A percentile compares a stretch with the other conserved stretches of the same genome.
These are phyloP conservation scores for Chromoteleia sp. DNA, from an alignment of 2,888 invertebrate genomes.

Conservation along the genomic window DNA sequence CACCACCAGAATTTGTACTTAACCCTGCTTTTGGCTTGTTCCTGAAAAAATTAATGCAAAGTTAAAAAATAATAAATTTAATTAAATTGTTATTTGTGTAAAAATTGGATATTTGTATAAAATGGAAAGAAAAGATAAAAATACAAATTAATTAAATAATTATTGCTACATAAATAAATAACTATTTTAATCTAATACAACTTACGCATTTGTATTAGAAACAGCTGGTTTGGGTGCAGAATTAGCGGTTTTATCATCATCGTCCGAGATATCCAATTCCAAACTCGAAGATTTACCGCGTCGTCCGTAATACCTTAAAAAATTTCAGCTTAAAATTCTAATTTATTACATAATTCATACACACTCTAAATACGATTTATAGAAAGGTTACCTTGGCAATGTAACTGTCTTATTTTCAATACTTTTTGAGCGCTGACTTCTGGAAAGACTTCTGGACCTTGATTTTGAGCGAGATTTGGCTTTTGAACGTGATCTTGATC, in stretches of 20 bases:
- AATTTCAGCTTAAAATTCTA: too few species aligned
- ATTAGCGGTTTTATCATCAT: slow-evolving; percentile 76
- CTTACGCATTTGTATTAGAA: slow-evolving; percentile 81
- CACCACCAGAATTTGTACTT: slow-evolving; percentile 89
- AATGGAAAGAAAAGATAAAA: too few species aligned
- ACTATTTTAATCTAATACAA: slow-evolving; percentile 15
- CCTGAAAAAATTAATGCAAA: slow-evolving; percentile 82
- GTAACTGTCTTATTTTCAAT: slow-evolving; percentile 79
- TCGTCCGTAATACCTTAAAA: slow-evolving; percentile 85
- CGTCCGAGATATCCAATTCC: slow-evolving; percentile 71
- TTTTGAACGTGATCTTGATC: slow-evolving; percentile 76
- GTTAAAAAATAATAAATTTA: too few species aligned
- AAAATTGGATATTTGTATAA: too few species aligned
- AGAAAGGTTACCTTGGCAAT: slow-evolving; percentile 83
- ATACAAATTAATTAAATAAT: too few species aligned
- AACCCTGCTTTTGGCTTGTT: slow-evolving; percentile 86
- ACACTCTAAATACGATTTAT: too few species aligned
- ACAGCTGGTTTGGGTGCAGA: slow-evolving; percentile 77
- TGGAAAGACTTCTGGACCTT: slow-evolving; percentile 78
- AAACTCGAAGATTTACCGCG: slow-evolving; percentile 83
- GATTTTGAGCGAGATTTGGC: slow-evolving; percentile 79
- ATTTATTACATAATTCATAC: too few species aligned
- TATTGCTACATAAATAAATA: neutral
- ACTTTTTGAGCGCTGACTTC: slow-evolving; percentile 80
- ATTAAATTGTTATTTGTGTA: too few species aligned